Evolutionary conservation across 2,888 invertebrate genomes (phyloP).

Genomic region (Drosophila nigritarsus): DNA sequence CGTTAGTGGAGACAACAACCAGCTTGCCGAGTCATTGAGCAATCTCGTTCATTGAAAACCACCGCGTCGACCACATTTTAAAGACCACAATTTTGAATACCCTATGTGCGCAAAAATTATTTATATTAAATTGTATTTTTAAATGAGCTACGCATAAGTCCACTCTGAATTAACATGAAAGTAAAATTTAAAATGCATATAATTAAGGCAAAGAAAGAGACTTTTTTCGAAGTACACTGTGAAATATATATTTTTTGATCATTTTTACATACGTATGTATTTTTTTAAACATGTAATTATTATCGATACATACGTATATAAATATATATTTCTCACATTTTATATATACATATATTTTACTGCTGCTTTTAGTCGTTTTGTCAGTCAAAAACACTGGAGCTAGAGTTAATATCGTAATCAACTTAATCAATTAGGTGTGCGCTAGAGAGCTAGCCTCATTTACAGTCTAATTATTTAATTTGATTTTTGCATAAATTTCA

Average conservation of each 20-base stretch:
- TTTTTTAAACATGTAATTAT: too few relatives aligned
- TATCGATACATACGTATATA: too few relatives aligned
- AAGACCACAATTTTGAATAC: neutral
- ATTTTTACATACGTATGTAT: neutral
- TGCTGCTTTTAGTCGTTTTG: conserved; percentile 15
- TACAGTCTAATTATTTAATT: conserved; percentile 69
- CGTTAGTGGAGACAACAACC: neutral
- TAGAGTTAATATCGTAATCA: conserved; percentile 62
- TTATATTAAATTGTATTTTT: neutral
- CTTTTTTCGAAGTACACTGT: neutral
- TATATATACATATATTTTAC: neutral
- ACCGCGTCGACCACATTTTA: neutral
- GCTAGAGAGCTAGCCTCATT: conserved; percentile 36
- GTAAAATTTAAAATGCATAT: neutral
- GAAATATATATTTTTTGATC: neutral
- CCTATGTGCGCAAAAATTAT: neutral
- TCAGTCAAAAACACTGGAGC: conserved; percentile 17
- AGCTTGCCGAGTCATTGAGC: neutral
- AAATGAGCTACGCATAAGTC: neutral
- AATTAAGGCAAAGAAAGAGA: neutral
- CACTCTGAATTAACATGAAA: neutral
- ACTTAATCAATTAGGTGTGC: conserved; percentile 72
- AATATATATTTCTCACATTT: neutral
- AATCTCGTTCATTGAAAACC: neutral
- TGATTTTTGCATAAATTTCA: conserved; percentile 65